Evolutionary conservation across 2,113 vertebrate species (phyloP).

Genomic region (Leuciscus idus): DNA sequence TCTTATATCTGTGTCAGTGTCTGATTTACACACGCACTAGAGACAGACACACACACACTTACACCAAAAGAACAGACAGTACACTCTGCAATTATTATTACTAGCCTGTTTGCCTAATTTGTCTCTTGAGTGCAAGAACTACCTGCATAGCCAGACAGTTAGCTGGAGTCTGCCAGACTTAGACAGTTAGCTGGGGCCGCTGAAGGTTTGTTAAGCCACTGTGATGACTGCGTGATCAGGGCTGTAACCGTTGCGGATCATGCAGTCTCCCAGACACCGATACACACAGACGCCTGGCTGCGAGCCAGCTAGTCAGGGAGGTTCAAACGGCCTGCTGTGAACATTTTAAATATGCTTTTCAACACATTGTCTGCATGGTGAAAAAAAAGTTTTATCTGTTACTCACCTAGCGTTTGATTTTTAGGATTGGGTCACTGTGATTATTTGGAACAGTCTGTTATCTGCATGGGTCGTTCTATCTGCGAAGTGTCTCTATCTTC

Average conservation of each 20-base stretch:
- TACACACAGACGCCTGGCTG: conserved; percentile 26
- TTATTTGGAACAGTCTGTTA: background rate
- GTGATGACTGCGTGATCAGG: conserved; percentile 27
- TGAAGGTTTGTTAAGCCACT: conserved; percentile 15
- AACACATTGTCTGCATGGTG: background rate
- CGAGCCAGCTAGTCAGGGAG: conserved; percentile 25
- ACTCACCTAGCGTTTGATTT: background rate
- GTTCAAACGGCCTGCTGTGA: background rate
- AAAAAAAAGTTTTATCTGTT: background rate
- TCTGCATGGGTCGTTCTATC: background rate
- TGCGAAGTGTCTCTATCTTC: background rate
- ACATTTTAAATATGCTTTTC: conserved; percentile 30
- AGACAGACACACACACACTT: background rate
- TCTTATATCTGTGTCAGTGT: background rate
- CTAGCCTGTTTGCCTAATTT: conserved; percentile 31
- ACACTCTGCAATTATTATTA: conserved; percentile 32
- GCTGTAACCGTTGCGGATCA: conserved; percentile 18
- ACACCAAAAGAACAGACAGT: conserved; percentile 13
- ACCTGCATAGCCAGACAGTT: conserved; percentile 43
- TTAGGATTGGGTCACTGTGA: background rate
- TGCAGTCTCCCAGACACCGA: conserved; percentile 5
- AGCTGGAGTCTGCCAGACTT: conserved; percentile 30
- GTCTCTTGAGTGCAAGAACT: conserved; percentile 13
- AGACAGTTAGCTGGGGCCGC: conserved; percentile 4
- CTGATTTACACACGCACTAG: background rate